Conservation (phyloP, 2,888 invertebrate species). For the Heterodera filipjevi region DNA sequence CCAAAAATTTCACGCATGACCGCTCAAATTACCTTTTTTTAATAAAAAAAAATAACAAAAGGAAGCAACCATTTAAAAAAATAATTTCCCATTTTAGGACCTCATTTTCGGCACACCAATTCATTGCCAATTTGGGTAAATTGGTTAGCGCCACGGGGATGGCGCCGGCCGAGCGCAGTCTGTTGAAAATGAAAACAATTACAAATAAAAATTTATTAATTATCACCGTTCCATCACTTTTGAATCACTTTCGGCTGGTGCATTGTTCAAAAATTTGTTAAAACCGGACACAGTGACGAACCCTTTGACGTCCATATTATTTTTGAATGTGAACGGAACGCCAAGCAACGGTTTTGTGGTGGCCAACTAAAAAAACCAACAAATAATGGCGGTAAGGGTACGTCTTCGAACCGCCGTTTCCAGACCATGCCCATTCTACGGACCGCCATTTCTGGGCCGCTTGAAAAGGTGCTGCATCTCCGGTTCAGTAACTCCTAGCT, state of each 20-base stretch:
- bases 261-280: slow-evolving; percentile 26
- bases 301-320: slow-evolving; percentile 40
- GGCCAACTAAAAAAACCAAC: slow-evolving; percentile 24
- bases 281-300: slow-evolving; percentile 50
- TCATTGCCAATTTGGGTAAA: slow-evolving; percentile 67
- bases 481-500: no score
- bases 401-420: no score
- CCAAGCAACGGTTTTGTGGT: slow-evolving; percentile 42
- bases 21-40: no score
- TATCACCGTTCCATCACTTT: slow-evolving; percentile 24
- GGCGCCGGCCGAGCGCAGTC: slow-evolving; percentile 51
- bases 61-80: no score
- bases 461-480: no score
- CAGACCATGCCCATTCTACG: no score
- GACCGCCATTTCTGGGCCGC: no score
- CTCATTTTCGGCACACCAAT: slow-evolving; percentile 25
- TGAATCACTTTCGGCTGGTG: slow-evolving; percentile 24
- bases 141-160: slow-evolving; percentile 79
- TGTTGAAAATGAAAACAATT: slow-evolving; percentile 30
- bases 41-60: no score
- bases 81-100: background rate
- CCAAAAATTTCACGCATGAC: no score
- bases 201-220: no score
- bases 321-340: slow-evolving; percentile 45
- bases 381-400: no score